phyloP scores from a whole-genome alignment of 2,888 invertebrate species.

The Andrena bicolor region DNA sequence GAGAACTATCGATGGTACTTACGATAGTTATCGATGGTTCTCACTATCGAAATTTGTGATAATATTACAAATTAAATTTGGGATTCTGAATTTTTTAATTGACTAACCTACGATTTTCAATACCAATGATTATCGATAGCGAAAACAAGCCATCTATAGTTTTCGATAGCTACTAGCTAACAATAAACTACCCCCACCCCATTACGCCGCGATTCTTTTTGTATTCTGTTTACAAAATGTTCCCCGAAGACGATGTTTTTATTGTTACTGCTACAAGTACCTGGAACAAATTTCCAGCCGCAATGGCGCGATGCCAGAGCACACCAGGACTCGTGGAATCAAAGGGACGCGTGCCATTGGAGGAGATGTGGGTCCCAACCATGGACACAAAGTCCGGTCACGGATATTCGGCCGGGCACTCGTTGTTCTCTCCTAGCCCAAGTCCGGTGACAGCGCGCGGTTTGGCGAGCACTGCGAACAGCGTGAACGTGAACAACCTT shows the following conservation, averaged over 20 bases:
- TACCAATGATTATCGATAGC: too few relatives aligned
- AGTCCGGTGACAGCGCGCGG: constrained; percentile 78
- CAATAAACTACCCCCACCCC: background rate
- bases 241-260: too few relatives aligned
- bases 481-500: constrained; percentile 64
- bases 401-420: constrained; percentile 76
- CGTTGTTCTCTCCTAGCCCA: constrained; percentile 82
- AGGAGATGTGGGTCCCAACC: constrained; percentile 92
- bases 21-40: too few relatives aligned
- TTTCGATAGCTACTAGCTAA: too few relatives aligned
- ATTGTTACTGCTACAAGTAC: background rate
- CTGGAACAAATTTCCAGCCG: constrained; percentile 88
- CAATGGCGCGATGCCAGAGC: constrained; percentile 97
- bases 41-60: too few relatives aligned
- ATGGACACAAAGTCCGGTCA: constrained; percentile 81
- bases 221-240: too few relatives aligned
- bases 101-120: too few relatives aligned
- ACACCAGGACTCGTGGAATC: constrained; percentile 98
- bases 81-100: too few relatives aligned
- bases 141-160: too few relatives aligned
- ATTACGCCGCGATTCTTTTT: too few relatives aligned
- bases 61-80: too few relatives aligned
- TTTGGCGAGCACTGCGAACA: constrained; percentile 39
- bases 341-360: constrained; percentile 94
- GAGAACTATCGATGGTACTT: too few relatives aligned